Conservation (phyloP, 2,888 invertebrate species). For the Monoplex corrugatus region DNA sequence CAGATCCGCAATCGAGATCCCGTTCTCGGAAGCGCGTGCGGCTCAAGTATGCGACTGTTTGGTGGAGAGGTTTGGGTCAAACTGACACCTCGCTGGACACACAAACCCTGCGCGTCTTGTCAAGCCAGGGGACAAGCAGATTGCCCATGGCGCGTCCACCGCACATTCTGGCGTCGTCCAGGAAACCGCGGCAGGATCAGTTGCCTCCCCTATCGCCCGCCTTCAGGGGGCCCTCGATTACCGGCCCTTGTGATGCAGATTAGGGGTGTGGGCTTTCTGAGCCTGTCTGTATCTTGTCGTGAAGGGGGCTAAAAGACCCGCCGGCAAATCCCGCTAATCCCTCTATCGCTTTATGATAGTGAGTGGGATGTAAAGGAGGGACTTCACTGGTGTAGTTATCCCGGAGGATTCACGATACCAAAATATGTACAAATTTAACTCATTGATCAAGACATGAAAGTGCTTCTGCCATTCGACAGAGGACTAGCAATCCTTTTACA, state of each 20-base stretch:
- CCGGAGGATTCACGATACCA: no score
- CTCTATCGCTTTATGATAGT: constrained; percentile 8
- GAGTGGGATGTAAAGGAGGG: background rate
- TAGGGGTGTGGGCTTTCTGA: background rate
- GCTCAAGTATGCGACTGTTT: background rate
- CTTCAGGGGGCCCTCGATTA: background rate
- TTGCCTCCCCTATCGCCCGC: constrained; percentile 10
- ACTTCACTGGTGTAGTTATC: no score
- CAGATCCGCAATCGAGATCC: background rate
- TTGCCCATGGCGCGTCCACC: background rate
- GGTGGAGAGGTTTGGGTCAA: constrained; percentile 33
- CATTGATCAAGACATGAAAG: no score
- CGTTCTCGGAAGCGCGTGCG: background rate
- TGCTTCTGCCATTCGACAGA: no score
- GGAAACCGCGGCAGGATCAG: constrained; percentile 39
- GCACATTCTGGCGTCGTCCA: constrained; percentile 26
- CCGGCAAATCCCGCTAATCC: constrained; percentile 18
- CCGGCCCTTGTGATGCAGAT: constrained; percentile 20
- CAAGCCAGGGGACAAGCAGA: background rate
- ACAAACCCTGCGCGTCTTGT: background rate
- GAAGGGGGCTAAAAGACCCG: background rate
- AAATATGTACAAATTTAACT: no score
- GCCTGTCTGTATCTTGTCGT: background rate
- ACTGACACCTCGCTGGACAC: constrained; percentile 36
- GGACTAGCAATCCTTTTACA: no score